phyloP scores from a whole-genome alignment of 2,888 invertebrate genomes.

The Tanypteryx hageni region DNA sequence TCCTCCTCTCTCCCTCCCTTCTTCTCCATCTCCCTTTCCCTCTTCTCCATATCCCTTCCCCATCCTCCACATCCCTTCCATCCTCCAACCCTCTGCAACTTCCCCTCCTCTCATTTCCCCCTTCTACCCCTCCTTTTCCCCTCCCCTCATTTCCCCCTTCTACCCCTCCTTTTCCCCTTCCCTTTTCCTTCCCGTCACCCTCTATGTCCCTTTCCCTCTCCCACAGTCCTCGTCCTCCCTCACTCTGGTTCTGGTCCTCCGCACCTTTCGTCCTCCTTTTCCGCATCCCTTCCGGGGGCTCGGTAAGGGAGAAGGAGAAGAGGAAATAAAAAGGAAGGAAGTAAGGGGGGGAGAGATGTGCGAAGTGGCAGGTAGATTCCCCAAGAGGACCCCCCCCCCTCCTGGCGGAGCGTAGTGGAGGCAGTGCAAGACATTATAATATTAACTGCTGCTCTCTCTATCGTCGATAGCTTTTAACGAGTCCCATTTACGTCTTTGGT shows the following conservation, averaged over 20 bases:
- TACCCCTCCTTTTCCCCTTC: neutral
- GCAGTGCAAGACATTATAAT: slow-evolving; percentile 36
- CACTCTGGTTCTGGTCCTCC: neutral
- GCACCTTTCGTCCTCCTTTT: neutral
- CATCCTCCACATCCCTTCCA: neutral
- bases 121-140: neutral
- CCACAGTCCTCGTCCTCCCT: neutral
- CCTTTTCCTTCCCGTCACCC: neutral
- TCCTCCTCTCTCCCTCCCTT: neutral
- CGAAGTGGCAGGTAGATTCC: slow-evolving; percentile 42
- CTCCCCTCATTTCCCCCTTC: neutral
- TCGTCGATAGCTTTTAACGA: slow-evolving; percentile 13
- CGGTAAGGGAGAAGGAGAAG: neutral
- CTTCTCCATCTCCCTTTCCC: neutral
- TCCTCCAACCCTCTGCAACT: neutral
- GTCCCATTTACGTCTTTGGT: neutral
- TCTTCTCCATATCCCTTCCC: neutral
- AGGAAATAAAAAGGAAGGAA: neutral
- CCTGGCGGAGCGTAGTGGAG: neutral
- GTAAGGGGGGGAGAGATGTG: neutral
- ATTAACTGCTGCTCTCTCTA: neutral
- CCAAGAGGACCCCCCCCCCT: neutral
- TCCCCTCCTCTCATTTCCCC: neutral
- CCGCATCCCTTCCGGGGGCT: neutral
- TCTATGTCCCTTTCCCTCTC: neutral